phyloP scores from a whole-genome alignment of 1,140 invertebrate genomes.

The Rhynchophorus ferrugineus region DNA sequence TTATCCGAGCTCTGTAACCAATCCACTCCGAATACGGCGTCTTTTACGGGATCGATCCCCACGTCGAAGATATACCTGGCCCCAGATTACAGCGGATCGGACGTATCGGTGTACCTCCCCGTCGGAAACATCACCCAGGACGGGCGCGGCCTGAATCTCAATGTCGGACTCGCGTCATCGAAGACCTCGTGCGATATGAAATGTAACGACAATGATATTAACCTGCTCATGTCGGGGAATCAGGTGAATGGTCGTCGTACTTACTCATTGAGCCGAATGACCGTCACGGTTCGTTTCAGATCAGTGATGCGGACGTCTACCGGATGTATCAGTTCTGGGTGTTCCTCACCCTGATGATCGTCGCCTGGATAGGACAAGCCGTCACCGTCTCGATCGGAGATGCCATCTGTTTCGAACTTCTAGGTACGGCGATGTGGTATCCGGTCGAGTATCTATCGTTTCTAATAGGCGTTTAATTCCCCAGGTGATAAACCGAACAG shows the following conservation, averaged over 20 bases:
- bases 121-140: slow-evolving; percentile 30
- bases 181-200: slow-evolving; percentile 42
- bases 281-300: no score
- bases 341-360: slow-evolving; percentile 59
- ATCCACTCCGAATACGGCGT: slow-evolving; percentile 18
- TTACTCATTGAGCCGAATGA: no score
- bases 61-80: neutral
- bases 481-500: slow-evolving; percentile 54
- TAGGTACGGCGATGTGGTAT: slow-evolving; percentile 51
- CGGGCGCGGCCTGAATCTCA: slow-evolving; percentile 32
- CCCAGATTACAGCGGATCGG: neutral
- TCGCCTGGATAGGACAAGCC: slow-evolving; percentile 75
- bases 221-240: slow-evolving; percentile 31
- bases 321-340: slow-evolving; percentile 58
- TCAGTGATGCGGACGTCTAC: slow-evolving; percentile 36
- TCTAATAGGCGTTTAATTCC: slow-evolving; percentile 37
- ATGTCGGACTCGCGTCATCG: slow-evolving; percentile 40
- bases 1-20: slow-evolving; percentile 26
- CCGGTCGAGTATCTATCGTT: neutral
- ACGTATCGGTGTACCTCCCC: neutral
- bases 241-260: slow-evolving; percentile 26
- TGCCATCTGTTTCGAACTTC: slow-evolving; percentile 70
- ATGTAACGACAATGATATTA: slow-evolving; percentile 41
- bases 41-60: neutral
- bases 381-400: slow-evolving; percentile 74